These are phyloP conservation scores for Opisthograptis luteolata DNA, from an alignment of 2,888 invertebrate genomes.

Conservation along the genomic window DNA sequence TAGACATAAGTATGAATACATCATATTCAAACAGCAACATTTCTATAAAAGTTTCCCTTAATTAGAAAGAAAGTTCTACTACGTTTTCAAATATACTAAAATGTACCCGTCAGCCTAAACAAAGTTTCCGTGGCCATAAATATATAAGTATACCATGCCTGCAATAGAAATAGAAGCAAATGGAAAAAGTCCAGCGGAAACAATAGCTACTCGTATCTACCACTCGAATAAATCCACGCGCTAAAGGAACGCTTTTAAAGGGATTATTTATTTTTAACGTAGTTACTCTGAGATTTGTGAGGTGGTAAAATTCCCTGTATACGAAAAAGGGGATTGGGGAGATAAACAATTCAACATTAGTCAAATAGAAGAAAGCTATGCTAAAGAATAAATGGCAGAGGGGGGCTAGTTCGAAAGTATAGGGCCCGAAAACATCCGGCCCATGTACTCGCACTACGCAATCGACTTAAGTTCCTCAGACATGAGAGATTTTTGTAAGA, in stretches of 20 bases:
- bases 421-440: constrained; percentile 56
- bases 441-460: constrained; percentile 19
- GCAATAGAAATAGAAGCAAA: constrained; percentile 47
- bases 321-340: constrained; percentile 45
- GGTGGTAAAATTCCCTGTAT: constrained; percentile 44
- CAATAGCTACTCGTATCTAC: constrained; percentile 52
- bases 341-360: constrained; percentile 58
- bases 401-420: constrained; percentile 50
- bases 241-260: constrained; percentile 45
- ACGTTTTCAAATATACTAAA: neutral
- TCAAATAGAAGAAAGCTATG: constrained; percentile 44
- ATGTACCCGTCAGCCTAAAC: no score
- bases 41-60: no score
- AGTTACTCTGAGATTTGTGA: constrained; percentile 44
- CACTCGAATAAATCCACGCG: constrained; percentile 55
- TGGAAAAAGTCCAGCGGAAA: constrained; percentile 49
- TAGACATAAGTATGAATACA: no score
- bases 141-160: constrained; percentile 28
- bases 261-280: constrained; percentile 55
- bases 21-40: no score
- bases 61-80: neutral
- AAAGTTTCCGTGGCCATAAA: no score
- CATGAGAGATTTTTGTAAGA: constrained; percentile 24
- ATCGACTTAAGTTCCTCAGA: constrained; percentile 26
- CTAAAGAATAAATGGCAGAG: constrained; percentile 52